phyloP scores from a whole-genome alignment of 2,888 invertebrate species.

The Tanytarsus gracilentus region DNA sequence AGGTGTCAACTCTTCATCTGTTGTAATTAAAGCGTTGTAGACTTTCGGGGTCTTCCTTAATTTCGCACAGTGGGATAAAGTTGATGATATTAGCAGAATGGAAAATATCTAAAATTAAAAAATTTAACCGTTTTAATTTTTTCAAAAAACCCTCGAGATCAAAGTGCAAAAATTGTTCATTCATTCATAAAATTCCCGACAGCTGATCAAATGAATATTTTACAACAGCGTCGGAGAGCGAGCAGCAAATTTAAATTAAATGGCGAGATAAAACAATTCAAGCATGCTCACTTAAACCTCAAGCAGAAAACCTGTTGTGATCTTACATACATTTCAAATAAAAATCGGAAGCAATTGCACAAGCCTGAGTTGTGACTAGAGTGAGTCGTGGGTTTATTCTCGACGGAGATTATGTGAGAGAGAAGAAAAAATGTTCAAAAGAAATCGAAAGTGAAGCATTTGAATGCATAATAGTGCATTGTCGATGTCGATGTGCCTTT shows the following conservation, averaged over 20 bases:
- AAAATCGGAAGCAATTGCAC: slow-evolving; percentile 24
- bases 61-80: slow-evolving; percentile 5
- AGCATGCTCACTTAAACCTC: not conserved
- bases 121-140: not conserved
- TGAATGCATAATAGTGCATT: too few species aligned
- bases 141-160: too few species aligned
- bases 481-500: too few species aligned
- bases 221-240: too few species aligned
- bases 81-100: not conserved
- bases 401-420: slow-evolving; percentile 7
- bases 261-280: too few species aligned
- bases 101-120: not conserved
- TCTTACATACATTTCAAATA: too few species aligned
- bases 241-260: too few species aligned
- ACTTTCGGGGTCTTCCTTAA: slow-evolving; percentile 56
- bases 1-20: slow-evolving; percentile 64
- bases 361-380: not conserved
- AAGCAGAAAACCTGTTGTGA: slow-evolving; percentile 8
- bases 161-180: too few species aligned
- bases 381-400: slow-evolving; percentile 19
- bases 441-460: slow-evolving; percentile 22
- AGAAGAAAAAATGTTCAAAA: slow-evolving; percentile 12
- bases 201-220: too few species aligned
- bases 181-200: too few species aligned
- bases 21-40: slow-evolving; percentile 70